Evolutionary conservation across 37 sponge, comb jelly and placozoan genomes (phyloP), one percentile per base, ranked within the genome.

Genomic region (Halisarca cf. caerulea): DNA sequence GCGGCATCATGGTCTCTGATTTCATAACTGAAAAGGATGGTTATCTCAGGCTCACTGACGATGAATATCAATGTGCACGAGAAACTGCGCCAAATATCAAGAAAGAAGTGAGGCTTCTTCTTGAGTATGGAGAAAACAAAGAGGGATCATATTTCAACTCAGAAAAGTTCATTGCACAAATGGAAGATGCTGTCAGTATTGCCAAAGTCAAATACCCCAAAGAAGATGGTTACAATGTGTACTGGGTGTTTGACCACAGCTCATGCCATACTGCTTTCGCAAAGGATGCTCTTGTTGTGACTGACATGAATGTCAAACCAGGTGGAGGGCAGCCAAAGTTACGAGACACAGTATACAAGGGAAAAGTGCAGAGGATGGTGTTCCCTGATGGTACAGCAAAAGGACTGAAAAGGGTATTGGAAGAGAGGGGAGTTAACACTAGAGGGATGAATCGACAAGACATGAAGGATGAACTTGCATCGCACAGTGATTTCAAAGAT

Each of bases 241-340:
- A 77, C 2, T 82, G 86, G 90, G 54, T 89, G 18, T 89, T 89
- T 73, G 89, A 90, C 69, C 86, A 90, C 14, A 85, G 85, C 41
- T 57, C 80, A 25, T 85, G 85, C 69, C 89, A 84, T 43, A 57
- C 72, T 4, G 90, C 86, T 43, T 82, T 83, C 79, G 71, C 84
- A 23, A 84, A 83, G 2, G 88, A 83, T 83, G 83, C 80, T 9
- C 30, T 88, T 3, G 58, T 82, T 35, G 88, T 72, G 0, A 27
- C 8, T 23, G 17, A 55, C 2, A 82, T 87, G 83, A 82, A 88
- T 17, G 59, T 66, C 4, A 54, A 78, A 1, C 84, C 83, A 40
- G 88, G 88, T 37, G 88, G 83, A 14, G 35, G 27, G 30, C 84
- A 88, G 36, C 58, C 79, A 2, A 25, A 34, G 38, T 66, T 82